These are phyloP conservation scores for Dunckerocampus dactyliophorus DNA, from an alignment of 2,113 vertebrate genomes.

Conservation along the genomic window DNA sequence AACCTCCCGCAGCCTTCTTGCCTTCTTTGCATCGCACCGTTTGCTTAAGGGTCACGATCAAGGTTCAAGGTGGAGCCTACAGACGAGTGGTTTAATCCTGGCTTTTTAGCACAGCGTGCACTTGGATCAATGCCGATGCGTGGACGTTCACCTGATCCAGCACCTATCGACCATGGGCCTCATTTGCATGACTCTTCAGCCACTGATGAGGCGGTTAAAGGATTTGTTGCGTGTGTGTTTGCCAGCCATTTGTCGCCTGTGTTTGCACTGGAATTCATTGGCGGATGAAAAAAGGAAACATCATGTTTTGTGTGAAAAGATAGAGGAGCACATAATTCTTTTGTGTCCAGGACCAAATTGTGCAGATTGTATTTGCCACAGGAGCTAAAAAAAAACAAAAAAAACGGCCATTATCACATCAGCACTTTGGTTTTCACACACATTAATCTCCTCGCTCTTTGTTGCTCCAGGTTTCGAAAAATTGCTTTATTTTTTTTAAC, in stretches of 20 bases:
- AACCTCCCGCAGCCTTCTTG: constrained; percentile 26
- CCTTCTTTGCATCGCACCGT: constrained; percentile 21
- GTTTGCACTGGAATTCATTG: background rate
- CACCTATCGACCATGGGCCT: constrained; percentile 44
- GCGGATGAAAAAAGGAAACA: background rate
- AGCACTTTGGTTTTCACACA: constrained; percentile 21
- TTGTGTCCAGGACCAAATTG: constrained; percentile 18
- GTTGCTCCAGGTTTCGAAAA: constrained; percentile 2
- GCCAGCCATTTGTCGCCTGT: background rate
- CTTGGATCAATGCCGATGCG: constrained; percentile 51
- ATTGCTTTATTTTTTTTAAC: background rate
- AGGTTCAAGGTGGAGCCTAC: constrained; percentile 34
- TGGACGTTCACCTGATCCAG: constrained; percentile 27
- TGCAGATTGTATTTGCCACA: constrained; percentile 23
- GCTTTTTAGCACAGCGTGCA: constrained; percentile 38
- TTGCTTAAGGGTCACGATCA: constrained; percentile 45
- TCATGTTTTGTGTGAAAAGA: constrained; percentile 22
- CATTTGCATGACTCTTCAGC: constrained; percentile 54
- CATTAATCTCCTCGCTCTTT: constrained; percentile 14
- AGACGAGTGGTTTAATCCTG: constrained; percentile 46
- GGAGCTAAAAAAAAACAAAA: too few species aligned
- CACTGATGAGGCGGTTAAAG: constrained; percentile 65
- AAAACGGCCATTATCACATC: constrained; percentile 39
- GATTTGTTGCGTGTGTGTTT: constrained; percentile 37
- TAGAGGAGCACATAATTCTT: constrained; percentile 25